Conservation (phyloP, 2,797 vertebrate genomes). For the Eremophila alpestris region DNA sequence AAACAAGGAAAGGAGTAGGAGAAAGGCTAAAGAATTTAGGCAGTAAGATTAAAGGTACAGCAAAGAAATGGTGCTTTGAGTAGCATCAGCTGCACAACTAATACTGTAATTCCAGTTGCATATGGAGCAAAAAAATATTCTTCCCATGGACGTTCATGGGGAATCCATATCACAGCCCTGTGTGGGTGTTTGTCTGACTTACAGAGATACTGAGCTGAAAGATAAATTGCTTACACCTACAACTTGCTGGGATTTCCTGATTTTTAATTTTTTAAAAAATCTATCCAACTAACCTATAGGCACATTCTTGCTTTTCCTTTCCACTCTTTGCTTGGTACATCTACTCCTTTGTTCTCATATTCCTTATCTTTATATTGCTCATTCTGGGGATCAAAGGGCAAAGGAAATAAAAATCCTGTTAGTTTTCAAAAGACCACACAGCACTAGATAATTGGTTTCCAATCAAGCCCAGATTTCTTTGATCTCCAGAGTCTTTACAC, state of each 20-base stretch:
- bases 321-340: background rate
- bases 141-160: background rate
- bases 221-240: background rate
- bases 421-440: conserved; percentile 22
- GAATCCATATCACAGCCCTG: background rate
- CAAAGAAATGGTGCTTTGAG: background rate
- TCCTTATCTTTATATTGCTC: background rate
- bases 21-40: background rate
- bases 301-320: background rate
- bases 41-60: background rate
- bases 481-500: background rate
- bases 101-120: background rate
- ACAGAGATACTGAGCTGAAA: background rate
- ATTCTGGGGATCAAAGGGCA: conserved; percentile 17
- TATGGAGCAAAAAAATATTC: background rate
- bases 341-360: conserved; percentile 7
- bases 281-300: background rate
- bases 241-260: background rate
- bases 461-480: conserved; percentile 43
- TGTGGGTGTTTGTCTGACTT: background rate
- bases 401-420: conserved; percentile 48
- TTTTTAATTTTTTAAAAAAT: background rate
- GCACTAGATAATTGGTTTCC: conserved; percentile 56
- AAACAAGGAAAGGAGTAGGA: background rate
- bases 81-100: background rate